phyloP scores from a whole-genome alignment of 2,113 vertebrate genomes.

The Erpornis zantholeuca region DNA sequence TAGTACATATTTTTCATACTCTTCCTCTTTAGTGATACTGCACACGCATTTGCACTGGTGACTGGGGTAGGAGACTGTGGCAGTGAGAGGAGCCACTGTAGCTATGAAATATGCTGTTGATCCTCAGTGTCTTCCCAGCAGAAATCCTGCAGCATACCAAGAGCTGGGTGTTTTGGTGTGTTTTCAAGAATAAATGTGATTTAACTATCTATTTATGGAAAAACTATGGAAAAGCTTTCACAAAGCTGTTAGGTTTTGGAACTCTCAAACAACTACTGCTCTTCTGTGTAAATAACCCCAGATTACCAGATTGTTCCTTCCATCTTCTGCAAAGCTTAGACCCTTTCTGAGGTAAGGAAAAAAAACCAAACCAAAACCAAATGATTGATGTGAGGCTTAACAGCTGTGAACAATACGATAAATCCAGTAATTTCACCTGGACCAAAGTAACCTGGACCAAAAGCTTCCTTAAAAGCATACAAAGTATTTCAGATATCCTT shows the following conservation, averaged over 20 bases:
- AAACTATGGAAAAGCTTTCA: neutral
- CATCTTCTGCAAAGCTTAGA: neutral
- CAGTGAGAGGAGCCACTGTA: neutral
- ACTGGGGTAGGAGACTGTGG: neutral
- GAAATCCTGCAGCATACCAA: neutral
- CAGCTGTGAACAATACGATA: neutral
- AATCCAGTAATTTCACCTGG: neutral
- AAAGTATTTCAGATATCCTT: neutral
- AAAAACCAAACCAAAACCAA: neutral
- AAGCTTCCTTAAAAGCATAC: neutral
- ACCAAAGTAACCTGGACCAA: neutral
- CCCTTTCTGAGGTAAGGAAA: neutral
- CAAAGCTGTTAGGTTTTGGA: neutral
- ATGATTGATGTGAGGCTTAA: neutral
- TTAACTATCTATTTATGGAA: neutral
- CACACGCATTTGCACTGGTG: neutral
- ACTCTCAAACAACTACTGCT: neutral
- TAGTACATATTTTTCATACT: neutral
- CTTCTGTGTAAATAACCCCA: neutral
- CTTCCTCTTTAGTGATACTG: neutral
- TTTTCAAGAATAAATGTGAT: neutral
- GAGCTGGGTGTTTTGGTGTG: neutral
- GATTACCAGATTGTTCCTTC: neutral
- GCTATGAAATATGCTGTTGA: neutral
- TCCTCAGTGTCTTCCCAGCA: neutral